Evolutionary conservation across 2,797 vertebrate genomes (phyloP), one percentile per base, ranked within the genome.

Genomic region (Lacerta bilineata): DNA sequence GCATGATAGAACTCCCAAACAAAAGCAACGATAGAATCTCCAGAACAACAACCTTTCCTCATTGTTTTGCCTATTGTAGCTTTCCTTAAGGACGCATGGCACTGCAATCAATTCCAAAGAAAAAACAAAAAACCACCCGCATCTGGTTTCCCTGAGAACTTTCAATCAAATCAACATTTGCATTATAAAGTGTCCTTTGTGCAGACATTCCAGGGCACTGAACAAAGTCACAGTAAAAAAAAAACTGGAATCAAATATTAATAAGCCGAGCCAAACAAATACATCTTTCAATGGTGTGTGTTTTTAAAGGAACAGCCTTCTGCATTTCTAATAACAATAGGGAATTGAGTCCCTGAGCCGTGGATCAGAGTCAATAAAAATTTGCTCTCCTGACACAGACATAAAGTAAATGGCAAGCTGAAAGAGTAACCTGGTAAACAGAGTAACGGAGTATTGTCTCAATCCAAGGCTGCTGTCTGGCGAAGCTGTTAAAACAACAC

Each of bases 181-280:
- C 95, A 95, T 96, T 93, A 95, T 85, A 96, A 96, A 96, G 90
- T 85, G 84, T 88, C 33, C 79, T 94, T 95, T 91, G 13, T 91
- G 66, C 72, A 90, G 83, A 88, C 55, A 90, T 89, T 91, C 88
- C 50, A 79, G 85, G 59, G 79, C 92, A 93, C 64, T 83, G 88
- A 93, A 91, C 64, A 93, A 91, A 95, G 77, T 91, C 84, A 81
- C 82, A 94, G 93, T 84, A 87, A 87, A 95, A 96, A 59, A 95
- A 90, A 91, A 95, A 94, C 93, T 88, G 84, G 8, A 93, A 94
- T 41, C 89, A 88, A 95, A 95, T 91, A 92, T 93, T 95, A 94
- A 93, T 93, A 94, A 93, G 59, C 84, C 80, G 91, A 94, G 77
- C 15, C 69, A 91, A 94, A 92, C 33, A 94, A 94, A 93, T 80